These are phyloP conservation scores for Drosophila pseudotalamancana DNA, from an alignment of 2,888 invertebrate species.

Conservation along the genomic window DNA sequence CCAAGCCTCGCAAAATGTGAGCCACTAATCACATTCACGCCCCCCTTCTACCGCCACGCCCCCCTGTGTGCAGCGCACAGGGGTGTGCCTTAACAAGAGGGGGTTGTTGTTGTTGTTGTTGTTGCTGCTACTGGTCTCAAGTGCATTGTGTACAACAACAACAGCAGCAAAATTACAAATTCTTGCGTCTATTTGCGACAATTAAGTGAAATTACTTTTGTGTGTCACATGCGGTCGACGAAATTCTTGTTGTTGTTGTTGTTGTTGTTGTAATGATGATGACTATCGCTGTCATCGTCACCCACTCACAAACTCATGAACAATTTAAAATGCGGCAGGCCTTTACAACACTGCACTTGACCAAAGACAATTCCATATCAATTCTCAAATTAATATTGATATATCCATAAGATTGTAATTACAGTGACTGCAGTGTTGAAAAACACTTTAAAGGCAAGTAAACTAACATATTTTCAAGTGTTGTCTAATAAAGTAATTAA, in stretches of 20 bases:
- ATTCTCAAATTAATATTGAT: too few relatives aligned
- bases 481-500: too few relatives aligned
- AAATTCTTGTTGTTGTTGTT: neutral
- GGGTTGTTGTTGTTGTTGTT: constrained; percentile 1
- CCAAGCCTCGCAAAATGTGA: constrained; percentile 64
- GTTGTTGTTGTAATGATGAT: neutral
- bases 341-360: neutral
- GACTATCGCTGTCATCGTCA: constrained; percentile 22
- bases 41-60: too few relatives aligned
- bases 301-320: neutral
- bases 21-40: constrained; percentile 63
- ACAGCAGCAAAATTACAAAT: constrained; percentile 52
- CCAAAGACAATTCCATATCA: too few relatives aligned
- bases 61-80: neutral
- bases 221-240: constrained; percentile 33
- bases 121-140: constrained; percentile 39
- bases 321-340: neutral
- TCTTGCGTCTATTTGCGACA: constrained; percentile 65
- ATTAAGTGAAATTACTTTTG: constrained; percentile 68
- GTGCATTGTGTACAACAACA: constrained; percentile 44
- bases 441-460: too few relatives aligned
- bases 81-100: constrained; percentile 27
- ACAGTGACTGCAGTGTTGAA: neutral
- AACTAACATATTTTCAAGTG: too few relatives aligned
- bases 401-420: too few relatives aligned